phyloP scores from a whole-genome alignment of 2,888 invertebrate species.

The Stenodema calcarata region DNA sequence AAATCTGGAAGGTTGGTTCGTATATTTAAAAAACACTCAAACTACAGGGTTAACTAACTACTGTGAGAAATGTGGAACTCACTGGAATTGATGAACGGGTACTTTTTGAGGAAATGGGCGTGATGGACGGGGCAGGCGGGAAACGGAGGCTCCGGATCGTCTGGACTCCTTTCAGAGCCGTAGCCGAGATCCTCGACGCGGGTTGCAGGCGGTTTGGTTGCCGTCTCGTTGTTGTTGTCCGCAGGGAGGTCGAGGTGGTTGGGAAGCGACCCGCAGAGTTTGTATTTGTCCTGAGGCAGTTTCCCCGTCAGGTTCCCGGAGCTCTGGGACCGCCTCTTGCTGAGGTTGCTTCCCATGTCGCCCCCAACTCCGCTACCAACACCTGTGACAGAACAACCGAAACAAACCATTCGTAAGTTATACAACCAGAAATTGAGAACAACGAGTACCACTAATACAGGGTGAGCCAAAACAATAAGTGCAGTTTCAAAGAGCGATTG shows the following conservation, averaged over 20 bases:
- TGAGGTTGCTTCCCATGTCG: slow-evolving; percentile 79
- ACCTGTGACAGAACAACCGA: slow-evolving; percentile 38
- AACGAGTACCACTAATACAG: too few relatives aligned
- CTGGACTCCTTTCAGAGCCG: slow-evolving; percentile 77
- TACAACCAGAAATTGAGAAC: too few relatives aligned
- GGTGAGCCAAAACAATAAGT: too few relatives aligned
- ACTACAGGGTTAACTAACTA: too few relatives aligned
- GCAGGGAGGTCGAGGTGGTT: slow-evolving; percentile 70
- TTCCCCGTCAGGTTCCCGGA: slow-evolving; percentile 69
- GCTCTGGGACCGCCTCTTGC: slow-evolving; percentile 76
- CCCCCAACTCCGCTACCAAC: slow-evolving; percentile 50
- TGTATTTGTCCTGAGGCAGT: slow-evolving; percentile 60
- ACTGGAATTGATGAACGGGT: slow-evolving; percentile 57
- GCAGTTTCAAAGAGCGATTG: too few relatives aligned
- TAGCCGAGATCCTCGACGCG: slow-evolving; percentile 71
- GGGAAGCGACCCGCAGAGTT: slow-evolving; percentile 70
- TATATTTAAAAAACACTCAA: too few relatives aligned
- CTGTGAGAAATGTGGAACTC: slow-evolving; percentile 29
- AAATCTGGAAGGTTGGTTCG: too few relatives aligned
- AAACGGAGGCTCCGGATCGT: slow-evolving; percentile 64
- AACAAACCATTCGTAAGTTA: too few relatives aligned
- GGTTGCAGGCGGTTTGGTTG: slow-evolving; percentile 26
- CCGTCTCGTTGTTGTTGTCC: slow-evolving; percentile 57
- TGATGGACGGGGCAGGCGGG: slow-evolving; percentile 56
- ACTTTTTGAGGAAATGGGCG: slow-evolving; percentile 54